Evolutionary conservation across 2,888 invertebrate genomes (phyloP).

Genomic region (Eubasilissa splendida): DNA sequence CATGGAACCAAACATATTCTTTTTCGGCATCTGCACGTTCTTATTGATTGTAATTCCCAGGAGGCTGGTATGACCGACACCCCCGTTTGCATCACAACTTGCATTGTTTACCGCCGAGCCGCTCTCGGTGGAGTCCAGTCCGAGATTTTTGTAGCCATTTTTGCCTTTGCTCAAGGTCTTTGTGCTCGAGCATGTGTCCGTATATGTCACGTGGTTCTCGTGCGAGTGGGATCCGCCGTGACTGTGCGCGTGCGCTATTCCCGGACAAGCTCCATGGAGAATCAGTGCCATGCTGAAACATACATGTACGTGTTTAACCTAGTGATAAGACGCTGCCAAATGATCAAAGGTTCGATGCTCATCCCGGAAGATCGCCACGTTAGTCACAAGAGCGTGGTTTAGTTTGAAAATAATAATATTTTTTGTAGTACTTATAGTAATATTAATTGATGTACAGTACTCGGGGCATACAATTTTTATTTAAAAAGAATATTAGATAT

Average conservation of each 20-base stretch:
- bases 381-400: neutral
- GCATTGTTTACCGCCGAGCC: conserved; percentile 2
- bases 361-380: no score
- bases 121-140: conserved; percentile 60
- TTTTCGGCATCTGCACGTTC: conserved; percentile 23
- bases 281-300: conserved; percentile 82
- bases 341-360: no score
- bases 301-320: no score
- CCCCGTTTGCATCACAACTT: conserved; percentile 13
- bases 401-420: neutral
- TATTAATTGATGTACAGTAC: no score
- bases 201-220: conserved; percentile 52
- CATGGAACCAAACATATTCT: conserved; percentile 47
- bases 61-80: conserved; percentile 18
- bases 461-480: no score
- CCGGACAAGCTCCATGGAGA: conserved; percentile 80
- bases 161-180: conserved; percentile 28
- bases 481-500: no score
- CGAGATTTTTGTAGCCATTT: conserved; percentile 57
- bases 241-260: conserved; percentile 67
- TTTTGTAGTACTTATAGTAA: neutral
- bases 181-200: conserved; percentile 31
- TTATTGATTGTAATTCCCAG: conserved; percentile 37
- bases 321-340: no score
- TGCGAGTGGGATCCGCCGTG: conserved; percentile 66